Evolutionary conservation across 2,888 invertebrate genomes (phyloP), one percentile per base, ranked within the genome.

Genomic region (Oxyscelio sp.): DNA sequence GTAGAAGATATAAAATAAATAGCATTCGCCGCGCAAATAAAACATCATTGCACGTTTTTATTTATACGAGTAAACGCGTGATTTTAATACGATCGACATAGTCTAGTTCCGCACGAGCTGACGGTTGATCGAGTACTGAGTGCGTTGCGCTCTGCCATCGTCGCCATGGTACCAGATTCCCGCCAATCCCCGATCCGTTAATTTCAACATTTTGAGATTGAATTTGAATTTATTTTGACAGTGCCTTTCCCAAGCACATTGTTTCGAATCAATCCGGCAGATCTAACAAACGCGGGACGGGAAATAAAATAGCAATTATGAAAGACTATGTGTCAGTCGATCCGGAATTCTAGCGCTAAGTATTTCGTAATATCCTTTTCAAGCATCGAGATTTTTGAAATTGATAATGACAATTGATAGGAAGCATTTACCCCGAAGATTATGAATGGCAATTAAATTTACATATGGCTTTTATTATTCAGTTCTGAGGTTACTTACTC

Each of bases 81-180:
- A n/a, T n/a, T n/a, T n/a, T n/a, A n/a, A n/a, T 56, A 27, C 52
- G 59, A 78, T 83, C 73, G 56, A 73, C 58, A 71, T 74, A 61
- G 31, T 61, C 54, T 40, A 43, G 78, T 79, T 79, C 83, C 83
- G 79, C 63, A 68, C 83, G 63, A 79, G 58, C 75, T 84, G 79
- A 70, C 70, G 84, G 84, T 71, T 84, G 79, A 84, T 84, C 79
- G 63, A 70, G 70, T 84, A 83, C 83, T 83, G 83, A 78, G 77
- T 71, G 82, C 65, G 54, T 71, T 75, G 82, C 71, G 77, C 82
- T 77, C 58, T 38, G 38, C 66, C 17, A 58, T 77, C 82, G 77
- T 71, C 81, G 70, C 75, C 68, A 71, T 75, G 59, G 77, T 38
- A 52, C 63, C 66, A 43, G 21, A 59, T 75, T 82, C 70, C 70